Evolutionary conservation across 2,797 vertebrate genomes (phyloP).

Genomic region (Melanotaenia nigrans): DNA sequence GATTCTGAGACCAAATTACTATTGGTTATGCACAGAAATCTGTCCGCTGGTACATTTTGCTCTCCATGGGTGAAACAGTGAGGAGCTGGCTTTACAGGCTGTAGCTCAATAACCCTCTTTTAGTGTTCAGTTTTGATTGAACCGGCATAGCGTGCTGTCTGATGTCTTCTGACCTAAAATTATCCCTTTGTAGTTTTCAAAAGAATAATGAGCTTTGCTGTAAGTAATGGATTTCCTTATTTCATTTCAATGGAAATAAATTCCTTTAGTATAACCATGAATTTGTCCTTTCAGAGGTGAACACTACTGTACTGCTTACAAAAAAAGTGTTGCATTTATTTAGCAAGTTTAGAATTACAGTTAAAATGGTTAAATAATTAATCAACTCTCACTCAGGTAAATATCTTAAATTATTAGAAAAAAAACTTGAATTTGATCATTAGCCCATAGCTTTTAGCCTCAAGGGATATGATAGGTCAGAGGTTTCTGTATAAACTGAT

Average conservation of each 20-base stretch:
- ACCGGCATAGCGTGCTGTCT: slow-evolving; percentile 8
- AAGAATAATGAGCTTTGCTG: slow-evolving; percentile 20
- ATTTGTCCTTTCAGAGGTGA: neutral
- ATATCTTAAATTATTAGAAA: too few species aligned
- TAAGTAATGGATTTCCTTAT: slow-evolving; percentile 12
- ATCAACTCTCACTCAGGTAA: neutral
- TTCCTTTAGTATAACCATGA: fast-evolving
- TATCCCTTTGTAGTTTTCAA: neutral
- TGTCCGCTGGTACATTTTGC: slow-evolving; percentile 12
- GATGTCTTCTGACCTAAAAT: slow-evolving; percentile 1
- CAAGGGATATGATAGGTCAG: too few species aligned
- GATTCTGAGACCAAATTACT: slow-evolving; percentile 40
- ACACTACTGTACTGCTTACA: neutral
- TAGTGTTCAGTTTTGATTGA: neutral
- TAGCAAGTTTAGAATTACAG: neutral
- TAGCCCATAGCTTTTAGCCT: neutral
- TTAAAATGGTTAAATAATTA: neutral
- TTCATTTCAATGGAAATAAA: neutral
- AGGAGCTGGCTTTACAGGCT: neutral
- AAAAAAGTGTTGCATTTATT: neutral
- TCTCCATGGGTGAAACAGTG: neutral
- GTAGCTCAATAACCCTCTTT: neutral
- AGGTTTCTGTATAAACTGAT: neutral
- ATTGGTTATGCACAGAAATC: slow-evolving; percentile 43
- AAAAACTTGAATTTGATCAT: neutral